phyloP scores from a whole-genome alignment of 92 coral and sea anemone species.

The Desmophyllum pertusum region DNA sequence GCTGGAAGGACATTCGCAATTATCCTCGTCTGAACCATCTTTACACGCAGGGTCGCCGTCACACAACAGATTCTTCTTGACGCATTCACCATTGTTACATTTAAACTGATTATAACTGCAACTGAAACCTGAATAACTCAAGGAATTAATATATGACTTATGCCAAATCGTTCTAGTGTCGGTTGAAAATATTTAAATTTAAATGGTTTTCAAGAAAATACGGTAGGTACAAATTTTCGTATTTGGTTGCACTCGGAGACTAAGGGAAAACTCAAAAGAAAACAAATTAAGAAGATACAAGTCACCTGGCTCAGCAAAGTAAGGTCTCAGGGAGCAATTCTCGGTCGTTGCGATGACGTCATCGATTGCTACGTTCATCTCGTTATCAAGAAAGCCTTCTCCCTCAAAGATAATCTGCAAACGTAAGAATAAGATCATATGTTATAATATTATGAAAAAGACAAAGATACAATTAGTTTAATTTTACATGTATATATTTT shows the following conservation, averaged over 20 bases:
- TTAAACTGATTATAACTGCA: conserved; percentile 54
- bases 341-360: conserved; percentile 10
- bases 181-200: too few relatives aligned
- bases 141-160: not conserved
- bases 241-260: not conserved
- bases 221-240: not conserved
- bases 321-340: conserved; percentile 19
- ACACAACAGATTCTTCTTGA: conserved; percentile 49
- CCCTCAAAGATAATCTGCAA: conserved; percentile 27
- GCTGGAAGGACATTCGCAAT: conserved; percentile 59
- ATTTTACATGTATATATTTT: not conserved
- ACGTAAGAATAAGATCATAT: not conserved
- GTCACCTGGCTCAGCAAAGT: conserved; percentile 38
- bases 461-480: not conserved
- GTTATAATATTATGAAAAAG: too few relatives aligned
- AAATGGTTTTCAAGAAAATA: too few relatives aligned
- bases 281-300: not conserved
- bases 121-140: conserved; percentile 32
- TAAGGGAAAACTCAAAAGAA: not conserved
- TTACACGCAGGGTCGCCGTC: conserved; percentile 67
- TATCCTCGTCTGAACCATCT: conserved; percentile 68
- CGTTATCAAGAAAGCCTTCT: not conserved
- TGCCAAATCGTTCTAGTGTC: too few relatives aligned
- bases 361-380: conserved; percentile 22
- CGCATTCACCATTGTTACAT: conserved; percentile 63